Percentiles rank a stretch among this genome's conserved stretches.
Evolutionary conservation across 37 sponge, comb jelly and placozoan species (phyloP).

Genomic region (Aplysina aerophoba): DNA sequence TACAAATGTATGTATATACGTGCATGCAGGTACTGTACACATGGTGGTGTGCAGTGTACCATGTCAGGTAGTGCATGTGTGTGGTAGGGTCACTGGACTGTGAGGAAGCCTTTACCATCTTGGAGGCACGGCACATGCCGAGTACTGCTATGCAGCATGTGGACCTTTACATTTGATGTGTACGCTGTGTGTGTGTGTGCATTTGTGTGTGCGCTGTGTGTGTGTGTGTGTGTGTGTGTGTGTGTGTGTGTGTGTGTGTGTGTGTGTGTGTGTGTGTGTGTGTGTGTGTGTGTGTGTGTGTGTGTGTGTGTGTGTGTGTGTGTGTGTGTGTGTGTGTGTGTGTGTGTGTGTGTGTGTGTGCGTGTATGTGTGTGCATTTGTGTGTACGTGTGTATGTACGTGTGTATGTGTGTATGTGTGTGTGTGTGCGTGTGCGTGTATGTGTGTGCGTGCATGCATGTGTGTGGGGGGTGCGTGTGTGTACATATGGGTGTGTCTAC

Average conservation of each 20-base stretch:
- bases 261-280: constrained; percentile 5
- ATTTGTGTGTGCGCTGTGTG: not conserved
- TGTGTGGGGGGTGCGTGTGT: not conserved
- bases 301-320: constrained; percentile 26
- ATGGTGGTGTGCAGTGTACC: too few relatives aligned
- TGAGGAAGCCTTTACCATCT: too few relatives aligned
- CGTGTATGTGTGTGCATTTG: not conserved
- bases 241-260: not conserved
- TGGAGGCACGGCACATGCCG: too few relatives aligned
- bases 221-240: not conserved
- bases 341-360: constrained; percentile 31
- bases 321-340: constrained; percentile 28
- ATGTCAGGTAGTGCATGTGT: too few relatives aligned
- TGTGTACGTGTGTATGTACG: not conserved
- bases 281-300: constrained; percentile 17
- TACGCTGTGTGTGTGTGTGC: not conserved
- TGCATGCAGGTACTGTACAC: too few relatives aligned
- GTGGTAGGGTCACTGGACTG: too few relatives aligned
- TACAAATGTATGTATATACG: not conserved
- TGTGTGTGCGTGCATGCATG: not conserved
- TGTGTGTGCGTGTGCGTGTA: not conserved
- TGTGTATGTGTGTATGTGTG: constrained; percentile 12
- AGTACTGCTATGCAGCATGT: too few relatives aligned
- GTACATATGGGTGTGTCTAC: constrained; percentile 2
- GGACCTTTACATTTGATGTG: not conserved